A percentile compares a stretch with the other conserved stretches of the same genome.
Evolutionary conservation across 2,113 vertebrate genomes (phyloP).

Genomic region (Paracanthobrama guichenoti): DNA sequence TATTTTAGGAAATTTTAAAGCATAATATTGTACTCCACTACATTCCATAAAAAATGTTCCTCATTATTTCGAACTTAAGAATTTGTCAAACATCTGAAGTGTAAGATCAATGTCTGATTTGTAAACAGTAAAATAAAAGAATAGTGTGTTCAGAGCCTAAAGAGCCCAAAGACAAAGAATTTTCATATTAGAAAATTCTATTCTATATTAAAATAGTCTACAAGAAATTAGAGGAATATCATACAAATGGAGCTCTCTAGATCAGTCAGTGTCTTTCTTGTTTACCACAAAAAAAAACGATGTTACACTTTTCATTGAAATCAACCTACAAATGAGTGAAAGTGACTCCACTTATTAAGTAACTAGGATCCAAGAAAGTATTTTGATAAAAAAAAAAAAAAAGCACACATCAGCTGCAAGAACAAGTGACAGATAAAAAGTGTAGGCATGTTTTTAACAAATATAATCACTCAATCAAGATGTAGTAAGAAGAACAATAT

Average conservation of each 20-base stretch:
- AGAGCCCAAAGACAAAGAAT: neutral
- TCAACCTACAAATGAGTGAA: neutral
- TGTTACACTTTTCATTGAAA: neutral
- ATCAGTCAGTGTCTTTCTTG: neutral
- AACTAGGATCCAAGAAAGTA: neutral
- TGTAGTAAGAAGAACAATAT: neutral
- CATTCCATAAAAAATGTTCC: no score
- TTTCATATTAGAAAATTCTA: no score
- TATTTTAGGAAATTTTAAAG: no score
- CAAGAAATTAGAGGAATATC: neutral
- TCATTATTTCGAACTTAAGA: no score
- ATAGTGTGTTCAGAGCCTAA: neutral
- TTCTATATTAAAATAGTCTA: no score
- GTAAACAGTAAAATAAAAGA: no score
- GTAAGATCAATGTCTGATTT: no score
- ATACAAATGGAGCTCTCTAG: neutral
- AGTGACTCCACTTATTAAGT: neutral
- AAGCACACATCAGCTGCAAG: neutral
- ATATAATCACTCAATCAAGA: neutral
- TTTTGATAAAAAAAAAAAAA: neutral
- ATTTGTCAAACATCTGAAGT: no score
- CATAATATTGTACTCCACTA: no score
- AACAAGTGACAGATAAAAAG: neutral
- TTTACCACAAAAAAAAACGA: neutral
- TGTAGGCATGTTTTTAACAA: neutral